A percentile compares a stretch with the other conserved stretches of the same genome.
phyloP scores from a whole-genome alignment of 2,888 invertebrate species.

The Ecdyonurus torrentis region DNA sequence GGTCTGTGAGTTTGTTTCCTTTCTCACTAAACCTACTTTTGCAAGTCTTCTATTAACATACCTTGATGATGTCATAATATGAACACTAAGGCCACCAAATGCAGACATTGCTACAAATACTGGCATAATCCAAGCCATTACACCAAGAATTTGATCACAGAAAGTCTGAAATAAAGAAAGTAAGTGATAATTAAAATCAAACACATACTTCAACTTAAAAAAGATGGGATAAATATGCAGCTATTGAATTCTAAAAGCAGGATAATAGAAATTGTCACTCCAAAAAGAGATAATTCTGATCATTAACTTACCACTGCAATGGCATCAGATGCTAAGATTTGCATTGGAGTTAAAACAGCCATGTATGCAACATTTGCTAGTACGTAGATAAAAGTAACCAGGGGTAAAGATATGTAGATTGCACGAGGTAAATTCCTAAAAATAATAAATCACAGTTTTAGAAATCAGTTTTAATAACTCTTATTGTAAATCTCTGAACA shows the following conservation, averaged over 20 bases:
- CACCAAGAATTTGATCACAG: conserved; percentile 56
- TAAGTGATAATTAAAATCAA: neutral
- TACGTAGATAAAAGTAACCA: conserved; percentile 77
- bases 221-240: too few species aligned
- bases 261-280: conserved; percentile 3
- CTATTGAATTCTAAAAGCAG: neutral
- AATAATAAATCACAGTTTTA: conserved; percentile 14
- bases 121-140: conserved; percentile 67
- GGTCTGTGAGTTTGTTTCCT: too few species aligned
- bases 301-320: conserved; percentile 73
- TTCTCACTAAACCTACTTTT: too few species aligned
- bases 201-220: too few species aligned
- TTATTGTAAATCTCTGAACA: neutral
- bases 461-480: neutral
- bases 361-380: conserved; percentile 80
- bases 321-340: conserved; percentile 77
- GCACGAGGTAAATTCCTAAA: conserved; percentile 72
- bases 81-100: conserved; percentile 83
- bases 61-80: conserved; percentile 87
- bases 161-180: conserved; percentile 49
- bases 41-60: too few species aligned
- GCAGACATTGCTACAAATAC: conserved; percentile 84
- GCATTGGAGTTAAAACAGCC: conserved; percentile 64
- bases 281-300: neutral
- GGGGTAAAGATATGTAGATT: conserved; percentile 76